Percentiles rank a stretch among this genome's conserved stretches.
Conservation (phyloP, 2,113 vertebrate genomes). For the Sinocyclocheilus anophthalmus region DNA sequence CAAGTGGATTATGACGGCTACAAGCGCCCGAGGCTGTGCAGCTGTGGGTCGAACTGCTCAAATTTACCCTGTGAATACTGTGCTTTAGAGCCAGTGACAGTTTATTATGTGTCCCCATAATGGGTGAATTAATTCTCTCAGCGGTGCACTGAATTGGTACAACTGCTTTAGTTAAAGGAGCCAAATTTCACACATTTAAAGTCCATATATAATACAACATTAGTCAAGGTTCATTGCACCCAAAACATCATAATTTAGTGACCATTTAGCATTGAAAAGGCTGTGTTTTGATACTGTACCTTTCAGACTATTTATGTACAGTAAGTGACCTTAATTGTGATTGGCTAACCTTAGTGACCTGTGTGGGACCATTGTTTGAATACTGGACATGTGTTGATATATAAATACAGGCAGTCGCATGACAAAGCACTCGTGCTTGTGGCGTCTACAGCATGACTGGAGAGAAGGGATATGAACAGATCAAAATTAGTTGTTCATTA, state of each 20-base stretch:
- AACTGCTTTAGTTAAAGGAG: neutral
- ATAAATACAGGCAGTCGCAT: neutral
- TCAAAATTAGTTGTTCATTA: no score
- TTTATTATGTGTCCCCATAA: slow-evolving; percentile 10
- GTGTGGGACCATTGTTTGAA: neutral
- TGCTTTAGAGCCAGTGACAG: slow-evolving; percentile 12
- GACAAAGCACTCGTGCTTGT: neutral
- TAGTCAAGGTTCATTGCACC: neutral
- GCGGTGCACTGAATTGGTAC: neutral
- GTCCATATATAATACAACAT: neutral
- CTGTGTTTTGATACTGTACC: neutral
- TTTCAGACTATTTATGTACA: neutral
- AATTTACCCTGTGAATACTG: slow-evolving; percentile 8
- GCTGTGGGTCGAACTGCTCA: slow-evolving; percentile 25
- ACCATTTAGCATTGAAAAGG: neutral
- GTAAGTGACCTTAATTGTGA: neutral
- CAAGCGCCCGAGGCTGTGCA: slow-evolving; percentile 21
- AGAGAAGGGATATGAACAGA: no score
- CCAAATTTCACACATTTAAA: neutral
- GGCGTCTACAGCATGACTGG: no score
- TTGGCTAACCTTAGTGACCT: neutral
- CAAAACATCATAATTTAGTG: neutral
- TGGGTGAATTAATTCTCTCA: slow-evolving; percentile 20
- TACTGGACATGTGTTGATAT: neutral
- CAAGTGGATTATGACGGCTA: slow-evolving; percentile 28